Evolutionary conservation across 1,140 invertebrate genomes (phyloP).

Genomic region (Sminthurinus signatus): DNA sequence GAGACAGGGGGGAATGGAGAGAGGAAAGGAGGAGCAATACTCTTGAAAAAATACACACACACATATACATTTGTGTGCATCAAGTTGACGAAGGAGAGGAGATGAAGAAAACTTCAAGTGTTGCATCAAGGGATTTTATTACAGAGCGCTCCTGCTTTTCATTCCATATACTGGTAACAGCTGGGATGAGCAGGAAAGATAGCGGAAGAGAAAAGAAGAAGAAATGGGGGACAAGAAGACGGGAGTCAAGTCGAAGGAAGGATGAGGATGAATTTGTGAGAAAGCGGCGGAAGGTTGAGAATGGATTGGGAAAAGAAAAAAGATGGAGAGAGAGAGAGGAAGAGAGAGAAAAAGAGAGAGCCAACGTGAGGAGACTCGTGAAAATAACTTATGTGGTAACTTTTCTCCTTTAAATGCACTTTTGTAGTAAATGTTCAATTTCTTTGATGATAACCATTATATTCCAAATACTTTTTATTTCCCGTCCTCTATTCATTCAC

Average conservation of each 20-base stretch:
- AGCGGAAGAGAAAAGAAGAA: too few species aligned
- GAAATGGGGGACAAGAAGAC: too few species aligned
- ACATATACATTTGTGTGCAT: background rate
- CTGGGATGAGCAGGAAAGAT: background rate
- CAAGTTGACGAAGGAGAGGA: background rate
- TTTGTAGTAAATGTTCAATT: background rate
- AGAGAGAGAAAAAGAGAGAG: too few species aligned
- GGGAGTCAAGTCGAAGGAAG: too few species aligned
- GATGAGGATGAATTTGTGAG: too few species aligned
- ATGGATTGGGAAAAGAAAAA: too few species aligned
- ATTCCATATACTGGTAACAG: background rate
- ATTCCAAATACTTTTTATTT: too few species aligned
- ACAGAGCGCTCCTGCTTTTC: background rate
- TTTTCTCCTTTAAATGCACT: slow-evolving; percentile 7
- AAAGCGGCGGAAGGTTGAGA: too few species aligned
- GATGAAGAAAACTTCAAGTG: background rate
- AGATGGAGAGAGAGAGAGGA: too few species aligned
- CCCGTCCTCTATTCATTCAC: too few species aligned
- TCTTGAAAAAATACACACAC: background rate
- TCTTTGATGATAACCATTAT: too few species aligned
- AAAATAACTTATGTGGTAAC: background rate
- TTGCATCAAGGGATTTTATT: slow-evolving; percentile 2
- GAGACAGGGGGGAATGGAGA: background rate
- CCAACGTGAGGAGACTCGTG: too few species aligned
- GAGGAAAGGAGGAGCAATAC: background rate